These are phyloP conservation scores for Apostichopus leukothele DNA, from an alignment of 53 echinoderm and acorn worm species.

Conservation along the genomic window DNA sequence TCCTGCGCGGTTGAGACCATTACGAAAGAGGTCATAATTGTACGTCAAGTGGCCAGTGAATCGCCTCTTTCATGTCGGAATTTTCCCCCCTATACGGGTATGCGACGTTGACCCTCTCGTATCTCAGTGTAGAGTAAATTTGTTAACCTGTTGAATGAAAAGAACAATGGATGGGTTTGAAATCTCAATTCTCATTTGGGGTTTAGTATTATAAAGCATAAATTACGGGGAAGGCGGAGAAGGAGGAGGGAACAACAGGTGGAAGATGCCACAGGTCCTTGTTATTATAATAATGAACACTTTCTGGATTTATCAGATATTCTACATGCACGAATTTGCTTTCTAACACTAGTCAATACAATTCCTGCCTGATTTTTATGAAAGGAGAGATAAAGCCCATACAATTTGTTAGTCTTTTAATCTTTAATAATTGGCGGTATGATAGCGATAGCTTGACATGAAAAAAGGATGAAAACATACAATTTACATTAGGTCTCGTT, in stretches of 20 bases:
- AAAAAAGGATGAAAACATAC: too few relatives aligned
- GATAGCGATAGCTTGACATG: too few relatives aligned
- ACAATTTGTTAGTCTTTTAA: too few relatives aligned
- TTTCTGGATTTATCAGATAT: background rate
- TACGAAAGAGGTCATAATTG: constrained; percentile 69
- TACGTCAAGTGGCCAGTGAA: constrained; percentile 36
- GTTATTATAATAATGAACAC: constrained; percentile 42
- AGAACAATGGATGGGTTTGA: background rate
- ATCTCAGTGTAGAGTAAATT: background rate
- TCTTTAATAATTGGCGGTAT: too few relatives aligned
- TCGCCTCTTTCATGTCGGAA: constrained; percentile 29
- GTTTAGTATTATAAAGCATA: background rate
- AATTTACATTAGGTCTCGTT: too few relatives aligned
- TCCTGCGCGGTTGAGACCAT: constrained; percentile 95
- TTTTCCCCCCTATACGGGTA: background rate
- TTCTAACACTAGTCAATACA: too few relatives aligned
- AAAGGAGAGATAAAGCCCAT: too few relatives aligned
- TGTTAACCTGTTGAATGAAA: constrained; percentile 16
- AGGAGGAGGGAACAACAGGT: constrained; percentile 35
- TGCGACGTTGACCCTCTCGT: background rate
- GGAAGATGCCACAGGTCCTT: constrained; percentile 44
- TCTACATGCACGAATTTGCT: too few relatives aligned
- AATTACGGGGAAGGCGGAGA: background rate
- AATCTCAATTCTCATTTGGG: background rate
- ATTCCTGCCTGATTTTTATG: too few relatives aligned